A percentile compares a stretch with the other conserved stretches of the same genome.
These are phyloP conservation scores for Corbicula japonica DNA, from an alignment of 2,888 invertebrate species.

Conservation along the genomic window DNA sequence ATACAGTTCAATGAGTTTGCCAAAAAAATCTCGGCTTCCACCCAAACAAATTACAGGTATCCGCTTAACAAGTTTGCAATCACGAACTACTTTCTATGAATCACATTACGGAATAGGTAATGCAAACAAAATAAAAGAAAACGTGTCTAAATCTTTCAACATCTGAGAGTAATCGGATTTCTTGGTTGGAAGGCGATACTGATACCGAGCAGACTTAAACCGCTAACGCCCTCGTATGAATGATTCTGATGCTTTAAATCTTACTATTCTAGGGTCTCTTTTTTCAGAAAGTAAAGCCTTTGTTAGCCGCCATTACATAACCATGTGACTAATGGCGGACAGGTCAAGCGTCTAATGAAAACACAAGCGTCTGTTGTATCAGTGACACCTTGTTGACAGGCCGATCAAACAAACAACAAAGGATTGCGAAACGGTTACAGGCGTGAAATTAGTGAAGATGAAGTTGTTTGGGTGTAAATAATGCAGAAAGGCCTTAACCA, in stretches of 20 bases:
- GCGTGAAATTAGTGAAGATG: slow-evolving; percentile 9
- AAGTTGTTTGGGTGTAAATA: slow-evolving; percentile 5
- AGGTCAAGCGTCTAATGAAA: background rate
- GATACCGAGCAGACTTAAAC: slow-evolving; percentile 4
- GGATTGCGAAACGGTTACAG: slow-evolving; percentile 3
- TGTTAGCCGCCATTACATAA: slow-evolving; percentile 8
- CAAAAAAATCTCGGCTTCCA: too few species aligned
- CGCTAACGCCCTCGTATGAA: slow-evolving; percentile 5
- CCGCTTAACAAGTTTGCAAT: too few species aligned
- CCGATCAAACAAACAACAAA: background rate
- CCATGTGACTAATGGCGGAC: slow-evolving; percentile 14
- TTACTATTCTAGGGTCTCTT: too few species aligned
- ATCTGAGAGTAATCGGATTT: slow-evolving; percentile 4
- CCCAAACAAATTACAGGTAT: too few species aligned
- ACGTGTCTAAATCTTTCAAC: background rate
- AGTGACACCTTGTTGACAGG: slow-evolving; percentile 13
- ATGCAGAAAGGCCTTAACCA: slow-evolving; percentile 1
- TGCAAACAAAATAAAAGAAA: background rate
- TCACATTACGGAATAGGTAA: background rate
- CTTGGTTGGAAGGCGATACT: slow-evolving; percentile 2
- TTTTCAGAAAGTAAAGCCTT: too few species aligned
- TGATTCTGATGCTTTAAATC: too few species aligned
- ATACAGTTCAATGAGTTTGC: too few species aligned
- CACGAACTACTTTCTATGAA: slow-evolving; percentile 8
- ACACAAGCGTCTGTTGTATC: slow-evolving; percentile 9